Base-by-base conservation (phyloP, 2,113 vertebrate genomes). In the Barnardius zonarius region DNA sequence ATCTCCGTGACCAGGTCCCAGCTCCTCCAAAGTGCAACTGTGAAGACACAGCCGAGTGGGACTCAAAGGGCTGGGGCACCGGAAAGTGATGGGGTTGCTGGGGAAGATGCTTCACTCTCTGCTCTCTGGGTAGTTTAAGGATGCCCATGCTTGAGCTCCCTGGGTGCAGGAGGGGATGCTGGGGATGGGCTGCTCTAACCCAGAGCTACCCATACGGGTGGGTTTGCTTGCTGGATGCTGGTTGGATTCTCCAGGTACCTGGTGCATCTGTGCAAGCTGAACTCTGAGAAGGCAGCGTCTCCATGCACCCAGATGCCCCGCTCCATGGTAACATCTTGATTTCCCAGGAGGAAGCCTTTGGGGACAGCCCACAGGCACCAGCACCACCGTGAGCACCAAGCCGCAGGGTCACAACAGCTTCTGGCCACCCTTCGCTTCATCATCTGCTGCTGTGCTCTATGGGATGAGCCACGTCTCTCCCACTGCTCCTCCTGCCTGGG, bases 401-500 rank as follows among this genome's bases (percentile, higher is more conserved):
- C 30, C 37, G 28, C 25, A 13, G 61, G 35, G 31, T 49, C 11
- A 9, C 3, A 3, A 35, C 74, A 28, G 78, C 48, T 59, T 17
- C 52, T 48, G 70, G 28, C 62, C 2, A 2, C 67, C 37, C 44
- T n/a, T n/a, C 4, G 23, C 28, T 28, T 70, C 54, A 19, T 18
- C 59, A 1, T 3, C 57, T 35, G 35, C 67, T 64, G 41, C 43
- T 13, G 20, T 10, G 39, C 64, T 49, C 72, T 13, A 4, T n/a
- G 43, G 17, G 52, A 48, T 0, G 0, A 64, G 24, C 67, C 0
- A 0, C 6, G 17, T 44, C 18, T 10, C 39, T 75, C 17, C 49
- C 48, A 13, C 22, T 1, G 17, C 67, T 49, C 59, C 39, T 63
- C 0, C 0, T 43, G 44, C 22, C 49, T 0, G 0, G 49, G 19